Base-by-base conservation (phyloP, 2,888 invertebrate genomes). In the Sphinx pinastri region DNA sequence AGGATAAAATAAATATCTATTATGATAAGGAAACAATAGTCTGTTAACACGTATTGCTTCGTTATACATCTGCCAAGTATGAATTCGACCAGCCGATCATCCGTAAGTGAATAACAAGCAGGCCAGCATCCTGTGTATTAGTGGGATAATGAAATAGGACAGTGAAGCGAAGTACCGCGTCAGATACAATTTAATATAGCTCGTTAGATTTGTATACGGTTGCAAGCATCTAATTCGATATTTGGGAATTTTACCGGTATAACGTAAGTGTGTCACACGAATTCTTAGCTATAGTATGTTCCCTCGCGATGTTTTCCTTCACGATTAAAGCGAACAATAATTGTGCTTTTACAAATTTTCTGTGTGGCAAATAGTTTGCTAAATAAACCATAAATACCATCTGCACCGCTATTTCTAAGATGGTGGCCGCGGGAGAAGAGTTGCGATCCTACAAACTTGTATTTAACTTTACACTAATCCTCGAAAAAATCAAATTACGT, bases 141-240 rank as follows among this genome's bases (percentile, higher is more conserved):
- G 55, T 25, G 19, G 19, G 19, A 55, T 55, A 55, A 55, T 55
- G 55, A 55, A 55, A 55, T 55, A 55, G n/a, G 55, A 55, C 19
- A 19, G 19, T 55, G 55, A 19, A 55, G 55, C 19, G 55, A 55
- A 16, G 19, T 55, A 19, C 55, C 55, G 19, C 19, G 55, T 55
- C 55, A 4, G 19, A 55, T 55, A 55, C 55, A 55, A 55, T 55
- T 11, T 19, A 55, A 55, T 55, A 19, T 11, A 19, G 11, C 16
- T 55, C 19, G 19, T 55, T 19, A 55, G 19, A 55, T 55, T 19
- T 19, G 19, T 19, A 19, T 11, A 55, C 55, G 19, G 11, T 2
- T 19, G 19, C 19, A 19, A 55, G 12, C 55, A 11, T 19, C 19
- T 3, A 16, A 16, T 19, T 19, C 55, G 12, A 55, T 55, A 19